A percentile compares a stretch with the other conserved stretches of the same genome.
phyloP scores from a whole-genome alignment of 2,888 invertebrate species.

The Apoda limacodes region DNA sequence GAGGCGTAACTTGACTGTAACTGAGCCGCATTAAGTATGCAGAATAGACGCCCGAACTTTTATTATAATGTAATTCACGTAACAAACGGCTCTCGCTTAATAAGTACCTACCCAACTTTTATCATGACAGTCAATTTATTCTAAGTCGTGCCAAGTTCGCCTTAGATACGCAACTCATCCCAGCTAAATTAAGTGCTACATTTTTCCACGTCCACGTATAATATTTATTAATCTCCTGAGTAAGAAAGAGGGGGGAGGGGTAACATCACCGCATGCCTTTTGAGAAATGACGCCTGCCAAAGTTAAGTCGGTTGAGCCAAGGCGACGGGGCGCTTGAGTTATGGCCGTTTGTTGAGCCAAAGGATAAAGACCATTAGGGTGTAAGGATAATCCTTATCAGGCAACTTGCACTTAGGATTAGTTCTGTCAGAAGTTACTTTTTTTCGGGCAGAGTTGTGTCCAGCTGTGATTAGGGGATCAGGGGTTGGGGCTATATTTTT shows the following conservation, averaged over 20 bases:
- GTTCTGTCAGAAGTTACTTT: slow-evolving; percentile 63
- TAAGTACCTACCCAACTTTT: too few relatives aligned
- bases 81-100: too few relatives aligned
- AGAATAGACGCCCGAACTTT: too few relatives aligned
- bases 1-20: too few relatives aligned
- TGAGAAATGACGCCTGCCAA: slow-evolving; percentile 70
- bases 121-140: slow-evolving; percentile 3
- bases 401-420: slow-evolving; percentile 69
- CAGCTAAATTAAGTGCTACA: slow-evolving; percentile 58
- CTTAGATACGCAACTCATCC: slow-evolving; percentile 54
- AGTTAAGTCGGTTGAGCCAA: slow-evolving; percentile 68
- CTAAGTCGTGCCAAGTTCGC: slow-evolving; percentile 21
- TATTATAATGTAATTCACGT: not conserved
- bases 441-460: slow-evolving; percentile 54
- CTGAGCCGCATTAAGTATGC: too few relatives aligned
- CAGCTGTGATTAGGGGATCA: slow-evolving; percentile 59
- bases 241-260: slow-evolving; percentile 23
- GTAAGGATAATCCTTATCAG: slow-evolving; percentile 65
- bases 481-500: slow-evolving; percentile 22
- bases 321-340: slow-evolving; percentile 59
- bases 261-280: slow-evolving; percentile 62
- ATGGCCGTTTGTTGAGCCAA: slow-evolving; percentile 64
- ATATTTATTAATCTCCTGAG: slow-evolving; percentile 62
- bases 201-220: slow-evolving; percentile 65
- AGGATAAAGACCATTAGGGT: slow-evolving; percentile 67